Percentiles rank a stretch among this genome's conserved stretches.
phyloP scores from a whole-genome alignment of 2,888 invertebrate species.

The Malthinus flaveolus region DNA sequence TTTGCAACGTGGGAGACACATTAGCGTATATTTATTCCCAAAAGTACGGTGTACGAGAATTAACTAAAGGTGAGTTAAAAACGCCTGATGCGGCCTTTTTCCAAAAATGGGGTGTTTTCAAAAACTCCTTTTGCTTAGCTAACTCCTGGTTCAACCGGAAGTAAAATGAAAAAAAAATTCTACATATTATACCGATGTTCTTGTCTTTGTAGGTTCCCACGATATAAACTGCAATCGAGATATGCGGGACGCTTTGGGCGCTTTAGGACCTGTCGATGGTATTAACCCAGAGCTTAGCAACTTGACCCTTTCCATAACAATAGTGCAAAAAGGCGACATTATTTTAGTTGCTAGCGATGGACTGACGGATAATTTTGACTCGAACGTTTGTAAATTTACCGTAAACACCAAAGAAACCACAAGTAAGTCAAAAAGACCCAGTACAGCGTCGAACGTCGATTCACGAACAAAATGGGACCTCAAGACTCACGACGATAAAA shows the following conservation, averaged over 20 bases:
- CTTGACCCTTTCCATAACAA: constrained; percentile 81
- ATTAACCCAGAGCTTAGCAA: constrained; percentile 84
- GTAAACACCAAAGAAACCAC: constrained; percentile 52
- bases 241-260: constrained; percentile 87
- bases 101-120: background rate
- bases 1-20: constrained; percentile 88
- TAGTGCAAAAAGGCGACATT: constrained; percentile 78
- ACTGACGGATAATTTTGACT: constrained; percentile 88
- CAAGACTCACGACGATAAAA: background rate
- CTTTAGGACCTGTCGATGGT: constrained; percentile 85
- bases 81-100: too few species aligned
- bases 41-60: constrained; percentile 77
- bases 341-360: constrained; percentile 90
- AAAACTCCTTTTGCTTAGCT: too few species aligned
- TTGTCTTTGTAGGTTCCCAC: constrained; percentile 67
- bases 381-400: constrained; percentile 87
- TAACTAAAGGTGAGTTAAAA: constrained; percentile 64
- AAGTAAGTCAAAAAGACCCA: constrained; percentile 49
- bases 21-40: constrained; percentile 84
- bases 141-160: background rate
- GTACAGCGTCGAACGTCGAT: background rate
- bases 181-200: too few species aligned
- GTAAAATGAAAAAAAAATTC: background rate
- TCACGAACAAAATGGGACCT: background rate
- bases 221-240: constrained; percentile 82